Percentiles rank a stretch among this genome's conserved stretches.
phyloP scores from a whole-genome alignment of 2,888 invertebrate genomes.

The Coleophora deauratella region DNA sequence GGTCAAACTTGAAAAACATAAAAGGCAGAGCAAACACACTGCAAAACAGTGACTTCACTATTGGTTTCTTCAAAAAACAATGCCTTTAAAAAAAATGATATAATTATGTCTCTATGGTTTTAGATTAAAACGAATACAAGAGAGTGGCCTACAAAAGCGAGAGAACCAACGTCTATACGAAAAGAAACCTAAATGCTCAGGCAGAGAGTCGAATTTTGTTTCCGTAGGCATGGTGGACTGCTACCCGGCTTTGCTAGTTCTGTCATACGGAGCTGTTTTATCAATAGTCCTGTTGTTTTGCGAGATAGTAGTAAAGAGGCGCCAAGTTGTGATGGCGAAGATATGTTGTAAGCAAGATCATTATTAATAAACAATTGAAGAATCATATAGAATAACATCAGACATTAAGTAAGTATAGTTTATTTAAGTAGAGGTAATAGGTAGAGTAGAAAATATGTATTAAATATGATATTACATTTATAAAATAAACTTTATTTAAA shows the following conservation, averaged over 20 bases:
- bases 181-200: constrained; percentile 76
- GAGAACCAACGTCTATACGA: constrained; percentile 76
- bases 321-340: constrained; percentile 22
- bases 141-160: constrained; percentile 73
- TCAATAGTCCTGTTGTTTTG: constrained; percentile 33
- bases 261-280: constrained; percentile 43
- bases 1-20: too few relatives aligned
- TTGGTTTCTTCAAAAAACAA: too few relatives aligned
- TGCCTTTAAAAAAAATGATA: too few relatives aligned
- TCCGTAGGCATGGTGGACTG: constrained; percentile 79
- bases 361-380: not conserved
- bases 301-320: constrained; percentile 35
- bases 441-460: too few relatives aligned
- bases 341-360: constrained; percentile 10
- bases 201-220: constrained; percentile 75
- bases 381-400: too few relatives aligned
- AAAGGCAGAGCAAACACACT: too few relatives aligned
- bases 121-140: constrained; percentile 58
- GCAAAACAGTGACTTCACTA: too few relatives aligned
- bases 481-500: too few relatives aligned
- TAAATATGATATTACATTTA: too few relatives aligned
- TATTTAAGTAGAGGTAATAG: too few relatives aligned
- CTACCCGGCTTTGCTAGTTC: constrained; percentile 56
- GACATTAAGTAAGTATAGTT: too few relatives aligned
- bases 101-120: too few relatives aligned